A percentile compares a stretch with the other conserved stretches of the same genome.
Conservation (phyloP, 1,140 invertebrate genomes). For the Bombus superbus region DNA sequence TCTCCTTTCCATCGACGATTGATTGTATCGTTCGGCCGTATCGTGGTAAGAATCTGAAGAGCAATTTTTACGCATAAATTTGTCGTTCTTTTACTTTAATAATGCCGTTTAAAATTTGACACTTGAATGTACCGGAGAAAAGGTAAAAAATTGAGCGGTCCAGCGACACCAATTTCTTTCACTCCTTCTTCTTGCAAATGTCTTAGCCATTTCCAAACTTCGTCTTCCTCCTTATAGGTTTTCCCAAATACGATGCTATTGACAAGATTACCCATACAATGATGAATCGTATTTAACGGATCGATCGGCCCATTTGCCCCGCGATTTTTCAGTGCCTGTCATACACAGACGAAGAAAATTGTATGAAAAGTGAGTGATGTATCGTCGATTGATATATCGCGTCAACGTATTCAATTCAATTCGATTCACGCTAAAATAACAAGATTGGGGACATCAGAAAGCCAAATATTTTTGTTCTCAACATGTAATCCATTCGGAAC, state of each 20-base stretch:
- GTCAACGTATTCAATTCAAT: too few species aligned
- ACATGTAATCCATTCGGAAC: too few species aligned
- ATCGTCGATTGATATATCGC: too few species aligned
- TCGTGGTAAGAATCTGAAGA: constrained; percentile 81
- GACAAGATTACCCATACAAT: constrained; percentile 90
- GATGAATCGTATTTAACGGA: constrained; percentile 83
- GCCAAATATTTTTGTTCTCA: too few species aligned
- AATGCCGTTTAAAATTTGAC: neutral
- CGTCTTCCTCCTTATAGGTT: constrained; percentile 86
- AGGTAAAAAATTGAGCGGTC: constrained; percentile 92
- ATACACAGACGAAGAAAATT: neutral
- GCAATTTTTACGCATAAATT: neutral
- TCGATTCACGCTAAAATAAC: too few species aligned
- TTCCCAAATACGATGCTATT: constrained; percentile 90
- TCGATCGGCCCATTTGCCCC: constrained; percentile 75
- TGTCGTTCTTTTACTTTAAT: neutral
- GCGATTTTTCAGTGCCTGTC: constrained; percentile 72
- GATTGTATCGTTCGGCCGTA: constrained; percentile 84
- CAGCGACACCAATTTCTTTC: constrained; percentile 90
- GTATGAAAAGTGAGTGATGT: neutral
- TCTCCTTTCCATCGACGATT: constrained; percentile 86
- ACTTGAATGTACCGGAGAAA: constrained; percentile 86
- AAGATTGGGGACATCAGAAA: too few species aligned
- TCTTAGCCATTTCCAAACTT: constrained; percentile 89
- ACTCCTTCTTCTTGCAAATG: constrained; percentile 90